Evolutionary conservation across 2,888 invertebrate genomes (phyloP).

Genomic region (Phania funesta): DNA sequence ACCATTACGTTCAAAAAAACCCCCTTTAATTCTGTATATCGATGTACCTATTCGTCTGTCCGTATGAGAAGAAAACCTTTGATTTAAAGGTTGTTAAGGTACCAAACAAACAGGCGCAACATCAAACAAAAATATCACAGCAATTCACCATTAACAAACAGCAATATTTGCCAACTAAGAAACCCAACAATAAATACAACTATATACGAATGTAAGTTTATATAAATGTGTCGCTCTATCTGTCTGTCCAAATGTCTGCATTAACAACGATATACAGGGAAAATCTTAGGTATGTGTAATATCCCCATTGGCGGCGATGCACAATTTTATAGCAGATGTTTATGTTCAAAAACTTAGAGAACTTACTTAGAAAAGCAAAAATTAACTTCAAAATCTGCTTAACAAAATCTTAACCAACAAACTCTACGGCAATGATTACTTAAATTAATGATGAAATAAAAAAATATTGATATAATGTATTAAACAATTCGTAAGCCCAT

Average conservation of each 20-base stretch:
- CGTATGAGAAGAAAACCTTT: slow-evolving; percentile 53
- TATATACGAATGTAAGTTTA: background rate
- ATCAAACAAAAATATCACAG: slow-evolving; percentile 51
- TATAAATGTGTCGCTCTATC: slow-evolving; percentile 11
- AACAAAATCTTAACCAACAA: background rate
- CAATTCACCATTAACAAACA: slow-evolving; percentile 46
- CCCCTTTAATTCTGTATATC: too few species aligned
- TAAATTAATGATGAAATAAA: slow-evolving; percentile 11
- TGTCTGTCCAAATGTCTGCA: slow-evolving; percentile 9
- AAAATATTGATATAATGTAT: slow-evolving; percentile 28
- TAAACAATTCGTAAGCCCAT: slow-evolving; percentile 58
- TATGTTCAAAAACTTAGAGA: too few species aligned
- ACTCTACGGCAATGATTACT: background rate
- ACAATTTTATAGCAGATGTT: background rate
- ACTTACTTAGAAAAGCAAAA: too few species aligned
- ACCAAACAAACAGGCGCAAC: slow-evolving; percentile 57
- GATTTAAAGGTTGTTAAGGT: slow-evolving; percentile 47
- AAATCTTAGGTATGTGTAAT: slow-evolving; percentile 30
- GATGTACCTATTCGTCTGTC: background rate
- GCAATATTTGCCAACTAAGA: slow-evolving; percentile 56
- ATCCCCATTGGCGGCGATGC: background rate
- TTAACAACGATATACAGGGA: slow-evolving; percentile 33
- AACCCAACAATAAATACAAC: slow-evolving; percentile 29
- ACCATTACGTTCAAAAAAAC: too few species aligned
- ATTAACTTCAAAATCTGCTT: background rate